Evolutionary conservation across 2,113 vertebrate species (phyloP).

Genomic region (Mustela lutreola): DNA sequence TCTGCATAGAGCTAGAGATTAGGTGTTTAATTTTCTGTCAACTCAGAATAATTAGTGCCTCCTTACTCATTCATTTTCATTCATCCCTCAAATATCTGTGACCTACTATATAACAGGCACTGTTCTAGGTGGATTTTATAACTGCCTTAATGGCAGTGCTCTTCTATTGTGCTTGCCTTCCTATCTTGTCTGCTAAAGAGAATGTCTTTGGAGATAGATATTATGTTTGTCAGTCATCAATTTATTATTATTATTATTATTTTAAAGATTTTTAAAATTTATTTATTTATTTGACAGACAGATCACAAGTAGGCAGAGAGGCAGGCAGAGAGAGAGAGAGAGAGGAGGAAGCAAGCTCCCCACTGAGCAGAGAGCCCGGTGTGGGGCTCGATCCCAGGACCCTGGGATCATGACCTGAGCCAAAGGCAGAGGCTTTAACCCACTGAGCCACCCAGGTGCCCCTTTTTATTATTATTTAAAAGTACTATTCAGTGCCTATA

Average conservation of each 20-base stretch:
- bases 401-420: no score
- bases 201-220: background rate
- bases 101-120: background rate
- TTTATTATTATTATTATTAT: conserved; percentile 29
- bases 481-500: background rate
- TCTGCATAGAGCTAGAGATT: background rate
- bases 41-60: background rate
- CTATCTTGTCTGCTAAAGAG: background rate
- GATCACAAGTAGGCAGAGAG: no score
- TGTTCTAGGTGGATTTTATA: background rate
- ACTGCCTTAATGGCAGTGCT: background rate
- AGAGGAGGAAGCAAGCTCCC: no score
- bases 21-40: conserved; percentile 18
- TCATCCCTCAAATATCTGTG: background rate
- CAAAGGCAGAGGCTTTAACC: no score
- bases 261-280: background rate
- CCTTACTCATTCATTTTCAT: background rate
- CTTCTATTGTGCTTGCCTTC: background rate
- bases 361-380: no score
- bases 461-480: conserved; percentile 49
- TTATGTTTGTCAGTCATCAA: background rate
- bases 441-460: no score
- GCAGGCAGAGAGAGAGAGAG: no score
- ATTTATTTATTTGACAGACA: no score
- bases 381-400: no score